phyloP scores from a whole-genome alignment of 1,140 invertebrate species.

The Trichonephila clavipes region DNA sequence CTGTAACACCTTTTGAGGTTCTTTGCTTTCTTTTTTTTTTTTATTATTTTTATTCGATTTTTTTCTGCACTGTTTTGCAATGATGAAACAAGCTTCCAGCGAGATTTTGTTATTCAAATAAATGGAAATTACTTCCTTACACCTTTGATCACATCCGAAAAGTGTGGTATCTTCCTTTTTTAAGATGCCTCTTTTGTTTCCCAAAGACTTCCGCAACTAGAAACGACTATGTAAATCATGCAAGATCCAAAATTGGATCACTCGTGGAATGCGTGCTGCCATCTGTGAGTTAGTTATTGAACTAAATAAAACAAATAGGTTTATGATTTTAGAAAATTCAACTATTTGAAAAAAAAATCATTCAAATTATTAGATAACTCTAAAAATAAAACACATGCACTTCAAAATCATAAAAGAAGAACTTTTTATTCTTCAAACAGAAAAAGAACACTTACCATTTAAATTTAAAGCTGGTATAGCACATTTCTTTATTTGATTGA shows the following conservation, averaged over 20 bases:
- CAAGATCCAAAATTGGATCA: background rate
- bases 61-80: constrained; percentile 26
- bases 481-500: too few species aligned
- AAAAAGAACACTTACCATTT: too few species aligned
- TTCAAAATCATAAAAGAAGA: too few species aligned
- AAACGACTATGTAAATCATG: constrained; percentile 22
- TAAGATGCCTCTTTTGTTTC: constrained; percentile 6
- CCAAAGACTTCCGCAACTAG: background rate
- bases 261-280: constrained; percentile 10
- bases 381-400: too few species aligned
- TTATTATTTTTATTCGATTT: background rate
- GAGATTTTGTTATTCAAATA: constrained; percentile 64
- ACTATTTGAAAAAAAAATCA: too few species aligned
- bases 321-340: too few species aligned
- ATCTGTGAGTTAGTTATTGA: background rate
- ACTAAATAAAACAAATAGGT: background rate
- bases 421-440: too few species aligned
- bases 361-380: too few species aligned
- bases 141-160: constrained; percentile 47
- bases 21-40: background rate
- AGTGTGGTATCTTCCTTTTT: constrained; percentile 14
- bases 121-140: constrained; percentile 65
- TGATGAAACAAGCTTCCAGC: constrained; percentile 39
- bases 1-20: constrained; percentile 24
- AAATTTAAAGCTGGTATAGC: too few species aligned